Evolutionary conservation across 2,797 vertebrate species (phyloP).

Genomic region (Cryptoprocta ferox): DNA sequence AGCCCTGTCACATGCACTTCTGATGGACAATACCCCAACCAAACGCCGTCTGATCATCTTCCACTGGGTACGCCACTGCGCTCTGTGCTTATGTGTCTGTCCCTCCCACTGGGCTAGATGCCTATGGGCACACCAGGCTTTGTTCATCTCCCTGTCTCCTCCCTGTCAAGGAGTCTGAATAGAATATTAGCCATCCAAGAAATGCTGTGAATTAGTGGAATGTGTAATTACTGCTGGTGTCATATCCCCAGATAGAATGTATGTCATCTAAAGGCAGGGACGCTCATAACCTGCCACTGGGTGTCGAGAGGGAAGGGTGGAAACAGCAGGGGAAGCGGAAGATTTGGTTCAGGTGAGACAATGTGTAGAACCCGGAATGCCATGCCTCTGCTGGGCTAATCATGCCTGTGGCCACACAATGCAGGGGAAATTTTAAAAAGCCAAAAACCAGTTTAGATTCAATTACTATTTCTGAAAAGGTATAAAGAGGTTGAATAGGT

Average conservation of each 20-base stretch:
- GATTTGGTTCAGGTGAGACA: not conserved
- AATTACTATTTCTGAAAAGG: not conserved
- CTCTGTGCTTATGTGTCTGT: not conserved
- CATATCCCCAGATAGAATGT: too few relatives aligned
- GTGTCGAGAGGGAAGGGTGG: not conserved
- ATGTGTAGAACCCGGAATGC: not conserved
- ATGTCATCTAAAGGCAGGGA: not conserved
- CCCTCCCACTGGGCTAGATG: not conserved
- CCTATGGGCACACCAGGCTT: not conserved
- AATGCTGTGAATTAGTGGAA: not conserved
- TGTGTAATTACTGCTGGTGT: not conserved
- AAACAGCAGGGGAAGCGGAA: not conserved
- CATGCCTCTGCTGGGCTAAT: not conserved
- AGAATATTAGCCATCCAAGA: not conserved
- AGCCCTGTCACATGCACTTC: not conserved
- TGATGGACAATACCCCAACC: not conserved
- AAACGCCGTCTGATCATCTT: not conserved
- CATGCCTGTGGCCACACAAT: not conserved
- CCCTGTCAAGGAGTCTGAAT: not conserved
- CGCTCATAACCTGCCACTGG: not conserved
- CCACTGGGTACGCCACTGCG: rapidly evolving
- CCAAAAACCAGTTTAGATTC: not conserved
- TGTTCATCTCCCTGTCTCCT: not conserved
- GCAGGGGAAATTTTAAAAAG: not conserved
- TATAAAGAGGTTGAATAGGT: not conserved